These are phyloP conservation scores for Candidula unifasciata DNA, from an alignment of 2,888 invertebrate species.

Conservation along the genomic window DNA sequence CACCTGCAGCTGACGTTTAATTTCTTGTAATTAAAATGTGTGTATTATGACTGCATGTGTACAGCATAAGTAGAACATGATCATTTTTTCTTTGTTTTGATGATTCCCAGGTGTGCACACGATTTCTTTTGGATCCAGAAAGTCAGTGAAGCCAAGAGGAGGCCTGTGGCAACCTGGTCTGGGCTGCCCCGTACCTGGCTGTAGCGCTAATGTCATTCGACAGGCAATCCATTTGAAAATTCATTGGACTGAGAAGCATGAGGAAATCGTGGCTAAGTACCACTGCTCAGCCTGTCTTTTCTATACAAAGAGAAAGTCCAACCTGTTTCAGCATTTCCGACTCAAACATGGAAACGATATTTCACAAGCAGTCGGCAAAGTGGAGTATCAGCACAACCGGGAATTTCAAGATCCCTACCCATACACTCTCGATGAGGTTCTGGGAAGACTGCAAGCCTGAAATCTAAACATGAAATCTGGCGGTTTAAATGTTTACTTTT, in stretches of 20 bases:
- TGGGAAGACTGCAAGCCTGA: background rate
- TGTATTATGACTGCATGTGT: background rate
- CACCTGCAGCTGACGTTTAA: too few species aligned
- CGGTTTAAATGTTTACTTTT: too few species aligned
- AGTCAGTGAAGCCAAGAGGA: background rate
- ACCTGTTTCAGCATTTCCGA: conserved; percentile 42
- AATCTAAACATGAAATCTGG: too few species aligned
- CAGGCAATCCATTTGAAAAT: conserved; percentile 40
- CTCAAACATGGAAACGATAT: conserved; percentile 33
- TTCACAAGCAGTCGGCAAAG: conserved; percentile 17
- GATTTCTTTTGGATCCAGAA: background rate
- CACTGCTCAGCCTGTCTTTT: conserved; percentile 39
- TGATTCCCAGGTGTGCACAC: conserved; percentile 35
- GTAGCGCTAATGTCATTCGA: conserved; percentile 31
- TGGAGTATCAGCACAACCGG: conserved; percentile 41
- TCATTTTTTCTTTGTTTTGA: background rate
- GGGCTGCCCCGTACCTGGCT: conserved; percentile 48
- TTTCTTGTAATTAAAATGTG: too few species aligned
- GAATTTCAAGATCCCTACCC: conserved; percentile 47
- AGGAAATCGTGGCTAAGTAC: conserved; percentile 44
- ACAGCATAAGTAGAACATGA: background rate
- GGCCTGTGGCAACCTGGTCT: conserved; percentile 42
- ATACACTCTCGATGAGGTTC: conserved; percentile 28
- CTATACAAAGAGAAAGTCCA: conserved; percentile 43
- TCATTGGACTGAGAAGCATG: conserved; percentile 51